Conservation (phyloP, 30 jellyfish, hydroid and myxozoan species). For the Phacellophora camtschatica region DNA sequence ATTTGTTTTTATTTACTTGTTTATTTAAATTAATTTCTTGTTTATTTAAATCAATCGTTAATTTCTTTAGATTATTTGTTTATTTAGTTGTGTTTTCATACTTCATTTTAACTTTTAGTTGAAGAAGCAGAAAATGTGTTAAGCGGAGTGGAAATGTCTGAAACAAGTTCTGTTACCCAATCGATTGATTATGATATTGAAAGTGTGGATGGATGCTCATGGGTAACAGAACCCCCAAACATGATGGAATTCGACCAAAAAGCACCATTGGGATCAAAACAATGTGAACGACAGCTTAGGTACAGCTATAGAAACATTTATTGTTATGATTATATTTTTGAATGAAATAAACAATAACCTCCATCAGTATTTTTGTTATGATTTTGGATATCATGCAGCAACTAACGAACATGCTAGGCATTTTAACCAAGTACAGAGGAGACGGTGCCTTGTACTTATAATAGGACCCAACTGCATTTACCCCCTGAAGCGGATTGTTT, state of each 20-base stretch:
- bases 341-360: too few relatives aligned
- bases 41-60: not conserved
- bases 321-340: not conserved
- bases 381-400: too few relatives aligned
- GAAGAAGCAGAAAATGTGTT: constrained; percentile 10
- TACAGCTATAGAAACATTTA: too few relatives aligned
- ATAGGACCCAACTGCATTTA: too few relatives aligned
- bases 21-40: not conserved
- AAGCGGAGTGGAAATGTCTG: constrained; percentile 47
- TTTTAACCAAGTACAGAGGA: too few relatives aligned
- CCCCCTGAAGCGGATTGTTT: too few relatives aligned
- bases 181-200: constrained; percentile 66
- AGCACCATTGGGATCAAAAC: constrained; percentile 67
- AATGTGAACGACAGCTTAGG: constrained; percentile 59
- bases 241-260: constrained; percentile 42
- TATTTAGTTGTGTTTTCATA: not conserved
- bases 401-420: too few relatives aligned
- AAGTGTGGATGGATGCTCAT: constrained; percentile 53
- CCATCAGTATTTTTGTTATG: too few relatives aligned
- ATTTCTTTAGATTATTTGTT: too few relatives aligned
- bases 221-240: constrained; percentile 72
- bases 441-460: too few relatives aligned
- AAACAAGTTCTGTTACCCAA: constrained; percentile 68
- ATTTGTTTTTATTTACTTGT: not conserved
- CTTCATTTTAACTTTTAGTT: not conserved